A percentile compares a stretch with the other conserved stretches of the same genome.
Conservation (phyloP, 2,797 vertebrate species). For the Yasuhikotakia modesta region DNA sequence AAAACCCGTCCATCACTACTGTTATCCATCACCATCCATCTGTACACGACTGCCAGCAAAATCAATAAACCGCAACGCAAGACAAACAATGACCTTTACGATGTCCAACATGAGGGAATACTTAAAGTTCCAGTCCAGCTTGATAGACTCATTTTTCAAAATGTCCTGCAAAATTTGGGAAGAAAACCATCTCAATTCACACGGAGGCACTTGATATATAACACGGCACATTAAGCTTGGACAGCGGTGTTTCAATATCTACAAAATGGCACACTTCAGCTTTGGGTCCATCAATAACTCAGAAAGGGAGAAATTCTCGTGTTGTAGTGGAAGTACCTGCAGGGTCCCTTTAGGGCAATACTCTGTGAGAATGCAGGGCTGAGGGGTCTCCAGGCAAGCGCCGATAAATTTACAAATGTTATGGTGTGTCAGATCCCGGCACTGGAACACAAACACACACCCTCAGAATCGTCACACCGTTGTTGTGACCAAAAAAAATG, state of each 20-base stretch:
- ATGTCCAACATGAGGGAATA: conserved; percentile 64
- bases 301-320: conserved; percentile 9
- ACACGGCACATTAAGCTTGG: no score
- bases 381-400: conserved; percentile 55
- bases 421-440: conserved; percentile 58
- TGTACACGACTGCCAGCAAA: not conserved
- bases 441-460: conserved; percentile 45
- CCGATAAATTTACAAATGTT: conserved; percentile 64
- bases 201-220: not conserved
- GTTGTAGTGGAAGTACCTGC: conserved; percentile 43
- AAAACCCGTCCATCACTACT: conserved; percentile 32
- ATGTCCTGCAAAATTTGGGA: conserved; percentile 58
- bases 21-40: conserved; percentile 1
- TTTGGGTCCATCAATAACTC: not conserved
- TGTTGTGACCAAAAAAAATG: not conserved
- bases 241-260: not conserved
- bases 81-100: conserved; percentile 58
- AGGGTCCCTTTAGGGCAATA: conserved; percentile 65
- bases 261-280: not conserved
- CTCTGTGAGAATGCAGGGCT: conserved; percentile 57
- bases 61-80: not conserved
- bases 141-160: conserved; percentile 65
- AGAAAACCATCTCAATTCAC: not conserved
- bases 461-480: not conserved
- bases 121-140: conserved; percentile 64